Percentiles rank a stretch among this genome's conserved stretches.
These are phyloP conservation scores for Leuciscus idus DNA, from an alignment of 2,113 vertebrate species.

Conservation along the genomic window DNA sequence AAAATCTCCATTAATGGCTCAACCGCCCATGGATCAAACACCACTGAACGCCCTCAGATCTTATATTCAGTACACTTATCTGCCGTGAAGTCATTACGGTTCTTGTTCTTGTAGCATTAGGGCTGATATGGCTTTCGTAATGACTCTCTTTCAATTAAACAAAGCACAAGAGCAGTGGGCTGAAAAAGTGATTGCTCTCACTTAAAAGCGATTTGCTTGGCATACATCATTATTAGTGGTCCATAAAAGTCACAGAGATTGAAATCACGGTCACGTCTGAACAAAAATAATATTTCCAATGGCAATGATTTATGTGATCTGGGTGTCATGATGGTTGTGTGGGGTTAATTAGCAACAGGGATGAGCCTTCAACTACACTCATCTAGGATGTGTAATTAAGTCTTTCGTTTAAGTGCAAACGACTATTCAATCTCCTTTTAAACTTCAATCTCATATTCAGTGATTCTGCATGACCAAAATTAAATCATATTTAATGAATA, in stretches of 20 bases:
- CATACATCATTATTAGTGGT: slow-evolving; percentile 59
- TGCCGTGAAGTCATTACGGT: slow-evolving; percentile 23
- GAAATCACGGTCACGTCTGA: slow-evolving; percentile 52
- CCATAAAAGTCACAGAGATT: slow-evolving; percentile 53
- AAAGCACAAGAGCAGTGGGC: slow-evolving; percentile 46
- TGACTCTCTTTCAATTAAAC: slow-evolving; percentile 60
- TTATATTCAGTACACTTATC: slow-evolving; percentile 3
- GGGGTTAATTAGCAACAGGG: slow-evolving; percentile 64
- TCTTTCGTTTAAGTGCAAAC: slow-evolving; percentile 51
- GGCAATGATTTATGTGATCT: slow-evolving; percentile 53
- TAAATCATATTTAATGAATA: not conserved
- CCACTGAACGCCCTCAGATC: not conserved
- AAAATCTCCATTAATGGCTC: slow-evolving; percentile 24
- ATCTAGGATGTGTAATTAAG: slow-evolving; percentile 61
- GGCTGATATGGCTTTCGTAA: slow-evolving; percentile 51
- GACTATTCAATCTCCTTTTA: slow-evolving; percentile 38
- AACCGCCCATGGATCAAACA: not conserved
- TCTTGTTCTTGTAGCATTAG: slow-evolving; percentile 52
- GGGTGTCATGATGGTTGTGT: slow-evolving; percentile 44
- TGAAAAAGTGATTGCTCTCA: slow-evolving; percentile 53
- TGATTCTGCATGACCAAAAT: not conserved
- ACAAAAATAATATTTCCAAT: slow-evolving; percentile 58
- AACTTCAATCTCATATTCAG: not conserved
- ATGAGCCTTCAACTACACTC: slow-evolving; percentile 55
- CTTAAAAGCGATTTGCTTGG: slow-evolving; percentile 58